These are phyloP conservation scores for Cenopis cana DNA, from an alignment of 2,888 invertebrate genomes.

Conservation along the genomic window DNA sequence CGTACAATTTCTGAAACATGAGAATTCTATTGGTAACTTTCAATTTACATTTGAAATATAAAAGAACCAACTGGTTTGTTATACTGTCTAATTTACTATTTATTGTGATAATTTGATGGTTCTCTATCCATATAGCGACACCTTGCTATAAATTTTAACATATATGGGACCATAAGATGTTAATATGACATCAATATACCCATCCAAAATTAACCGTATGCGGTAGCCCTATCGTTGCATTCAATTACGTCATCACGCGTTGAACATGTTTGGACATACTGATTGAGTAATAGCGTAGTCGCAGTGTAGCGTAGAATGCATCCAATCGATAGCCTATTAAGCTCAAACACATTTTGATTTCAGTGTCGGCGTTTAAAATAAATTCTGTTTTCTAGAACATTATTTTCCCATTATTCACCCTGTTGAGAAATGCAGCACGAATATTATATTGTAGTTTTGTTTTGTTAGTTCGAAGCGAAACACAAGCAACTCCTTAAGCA, in stretches of 20 bases:
- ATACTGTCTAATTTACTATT: too few relatives aligned
- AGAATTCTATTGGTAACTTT: too few relatives aligned
- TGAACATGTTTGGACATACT: not conserved
- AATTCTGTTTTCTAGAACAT: not conserved
- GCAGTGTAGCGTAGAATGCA: not conserved
- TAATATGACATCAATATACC: too few relatives aligned
- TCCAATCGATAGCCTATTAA: not conserved
- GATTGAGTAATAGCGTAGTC: not conserved
- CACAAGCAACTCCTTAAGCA: not conserved
- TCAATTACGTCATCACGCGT: not conserved
- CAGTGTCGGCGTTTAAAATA: not conserved
- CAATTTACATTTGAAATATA: too few relatives aligned
- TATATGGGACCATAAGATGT: too few relatives aligned
- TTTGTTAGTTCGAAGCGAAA: not conserved
- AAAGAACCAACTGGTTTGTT: too few relatives aligned
- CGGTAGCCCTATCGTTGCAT: not conserved
- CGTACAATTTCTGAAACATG: too few relatives aligned
- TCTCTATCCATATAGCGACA: too few relatives aligned
- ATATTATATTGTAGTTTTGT: not conserved
- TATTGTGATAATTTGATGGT: too few relatives aligned
- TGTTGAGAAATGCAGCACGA: not conserved
- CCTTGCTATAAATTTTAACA: too few relatives aligned
- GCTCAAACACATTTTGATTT: not conserved
- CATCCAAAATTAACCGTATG: not conserved
- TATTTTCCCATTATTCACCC: slow-evolving; percentile 1